Evolutionary conservation across 2,888 invertebrate genomes (phyloP), one percentile per base, ranked within the genome.

Genomic region (Mechanitis mazaeus): DNA sequence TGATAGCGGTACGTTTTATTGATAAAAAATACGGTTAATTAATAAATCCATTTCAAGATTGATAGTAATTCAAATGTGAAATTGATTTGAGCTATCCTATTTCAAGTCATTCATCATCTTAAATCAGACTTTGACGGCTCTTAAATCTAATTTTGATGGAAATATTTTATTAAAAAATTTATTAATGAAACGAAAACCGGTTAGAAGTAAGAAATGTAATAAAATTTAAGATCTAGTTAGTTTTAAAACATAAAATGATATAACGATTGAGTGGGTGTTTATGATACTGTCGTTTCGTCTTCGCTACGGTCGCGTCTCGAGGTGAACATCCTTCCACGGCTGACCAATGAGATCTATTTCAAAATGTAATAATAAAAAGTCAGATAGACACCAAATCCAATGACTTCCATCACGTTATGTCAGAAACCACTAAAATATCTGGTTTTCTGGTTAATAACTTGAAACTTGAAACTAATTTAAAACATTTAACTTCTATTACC

Each of bases 241-340:
- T 20, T 50, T 50, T 31, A 50, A 50, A 31, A 50, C 50, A 31
- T 50, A 31, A 50, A 50, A 50, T 31, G n/a, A 31, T 31, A 31
- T 31, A 31, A 50, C 11, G 9, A 42, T 28, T 28, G 50, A 62
- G 76, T 77, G 77, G 80, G 79, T 73, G 78, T 78, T 71, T 70
- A 79, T 85, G 84, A 86, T 84, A 84, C 85, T 66, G 68, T 74
- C 66, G 68, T 75, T 77, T 68, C 20, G 20, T 20, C 20, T 20
- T 20, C 20, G 74, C 70, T 74, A 72, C 67, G 71, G 73, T 74
- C 70, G 65, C 69, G 67, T 65, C 54, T 38, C 53, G 80, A 86
- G 87, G 87, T 87, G 76, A 87, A 87, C 78, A 86, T 85, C 87
- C 87, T 85, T 75, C 74, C 73, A 71, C 72, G 76, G 75, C 77